phyloP scores from a whole-genome alignment of 2,113 vertebrate genomes.

The Corvus cornix region DNA sequence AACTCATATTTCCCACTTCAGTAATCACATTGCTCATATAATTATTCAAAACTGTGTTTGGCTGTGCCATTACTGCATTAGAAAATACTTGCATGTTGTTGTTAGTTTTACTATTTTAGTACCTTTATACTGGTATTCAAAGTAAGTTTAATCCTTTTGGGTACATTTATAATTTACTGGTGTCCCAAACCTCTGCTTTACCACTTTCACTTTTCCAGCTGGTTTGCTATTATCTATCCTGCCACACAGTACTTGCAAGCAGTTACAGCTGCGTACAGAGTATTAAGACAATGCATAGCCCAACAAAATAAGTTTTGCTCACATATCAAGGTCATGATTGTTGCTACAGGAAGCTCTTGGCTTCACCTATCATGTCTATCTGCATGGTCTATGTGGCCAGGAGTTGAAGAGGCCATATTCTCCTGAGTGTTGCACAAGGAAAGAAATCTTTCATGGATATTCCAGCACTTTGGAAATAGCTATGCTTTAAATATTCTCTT shows the following conservation, averaged over 20 bases:
- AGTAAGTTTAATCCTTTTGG: not conserved
- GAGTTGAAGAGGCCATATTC: accelerated
- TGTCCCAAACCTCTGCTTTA: not conserved
- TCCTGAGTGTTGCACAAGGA: not conserved
- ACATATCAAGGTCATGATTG: not conserved
- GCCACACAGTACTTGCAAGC: not conserved
- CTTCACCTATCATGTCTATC: not conserved
- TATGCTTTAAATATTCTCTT: not conserved
- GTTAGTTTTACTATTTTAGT: not conserved
- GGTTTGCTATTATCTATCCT: not conserved
- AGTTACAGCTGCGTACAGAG: not conserved
- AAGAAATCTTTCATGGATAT: not conserved
- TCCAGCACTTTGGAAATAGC: accelerated
- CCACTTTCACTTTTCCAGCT: not conserved
- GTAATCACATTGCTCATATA: not conserved
- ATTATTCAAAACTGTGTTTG: not conserved
- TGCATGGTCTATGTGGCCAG: not conserved
- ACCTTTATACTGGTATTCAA: not conserved
- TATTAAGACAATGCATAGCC: not conserved
- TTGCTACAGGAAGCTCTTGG: not conserved
- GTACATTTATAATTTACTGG: not conserved
- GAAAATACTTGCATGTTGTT: not conserved
- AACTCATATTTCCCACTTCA: accelerated
- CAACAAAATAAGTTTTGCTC: not conserved
- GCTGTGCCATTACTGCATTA: not conserved